A percentile compares a stretch with the other conserved stretches of the same genome.
These are phyloP conservation scores for Melanotus villosus DNA, from an alignment of 2,888 invertebrate genomes.

Conservation along the genomic window DNA sequence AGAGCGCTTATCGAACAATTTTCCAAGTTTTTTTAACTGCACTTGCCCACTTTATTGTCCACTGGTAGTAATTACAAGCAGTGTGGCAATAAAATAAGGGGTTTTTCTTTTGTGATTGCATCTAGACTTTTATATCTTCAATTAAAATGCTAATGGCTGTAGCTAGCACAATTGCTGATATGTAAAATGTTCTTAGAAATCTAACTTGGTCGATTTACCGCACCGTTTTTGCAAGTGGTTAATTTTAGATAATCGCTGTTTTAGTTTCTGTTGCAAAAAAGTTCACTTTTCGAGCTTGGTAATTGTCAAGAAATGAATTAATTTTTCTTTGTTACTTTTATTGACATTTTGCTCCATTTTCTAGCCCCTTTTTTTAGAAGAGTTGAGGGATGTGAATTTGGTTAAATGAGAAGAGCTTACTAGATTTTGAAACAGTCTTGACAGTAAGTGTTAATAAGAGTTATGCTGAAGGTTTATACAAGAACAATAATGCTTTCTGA, in stretches of 20 bases:
- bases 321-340: too few species aligned
- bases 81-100: slow-evolving; percentile 14
- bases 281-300: not conserved
- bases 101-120: slow-evolving; percentile 21
- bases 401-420: too few species aligned
- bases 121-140: slow-evolving; percentile 18
- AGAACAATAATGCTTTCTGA: too few species aligned
- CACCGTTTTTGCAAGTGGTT: not conserved
- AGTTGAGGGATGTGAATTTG: too few species aligned
- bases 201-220: not conserved
- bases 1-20: slow-evolving; percentile 13
- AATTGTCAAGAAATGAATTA: too few species aligned
- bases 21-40: slow-evolving; percentile 9
- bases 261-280: not conserved
- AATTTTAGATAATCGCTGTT: not conserved
- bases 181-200: slow-evolving; percentile 8
- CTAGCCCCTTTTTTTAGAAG: too few species aligned
- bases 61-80: slow-evolving; percentile 18
- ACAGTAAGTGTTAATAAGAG: too few species aligned
- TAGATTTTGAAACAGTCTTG: too few species aligned
- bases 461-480: too few species aligned
- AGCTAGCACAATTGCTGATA: slow-evolving; percentile 3
- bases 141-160: slow-evolving; percentile 25
- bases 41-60: slow-evolving; percentile 21
- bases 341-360: too few species aligned